Base-by-base conservation (phyloP, 2,888 invertebrate genomes). In the Hypolimnas misippus region DNA sequence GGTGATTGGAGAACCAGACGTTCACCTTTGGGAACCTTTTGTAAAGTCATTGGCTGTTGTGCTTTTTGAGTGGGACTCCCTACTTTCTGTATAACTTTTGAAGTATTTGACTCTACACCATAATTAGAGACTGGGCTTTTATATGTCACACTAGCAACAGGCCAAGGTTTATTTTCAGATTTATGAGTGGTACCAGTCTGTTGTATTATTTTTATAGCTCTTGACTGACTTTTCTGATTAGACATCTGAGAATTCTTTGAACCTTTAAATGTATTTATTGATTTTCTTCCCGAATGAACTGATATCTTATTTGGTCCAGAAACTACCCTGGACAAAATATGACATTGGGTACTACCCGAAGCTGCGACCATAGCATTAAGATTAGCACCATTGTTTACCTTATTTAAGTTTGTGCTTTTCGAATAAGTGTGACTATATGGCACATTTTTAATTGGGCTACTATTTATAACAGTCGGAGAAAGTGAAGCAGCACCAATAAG, bases 161-260 rank as follows among this genome's bases (percentile, higher is more conserved):
- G 84, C 91, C 91, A 91, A 65, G 84, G 71, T 72, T 92, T 91
- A 19, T 79, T 73, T 65, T 89, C 92, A 1, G 87, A 79, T 79
- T 92, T 92, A 70, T 84, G 83, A 60, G 79, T 74, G 60, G 85
- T 75, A 57, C 89, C 89, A 57, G 90, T 78, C 71, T 92, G 91
- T 71, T 93, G 93, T 67, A 93, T 92, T 65, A 93, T 93, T 78
- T 93, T 93, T 16, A 93, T 89, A 19, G 93, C 86, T 71, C 93
- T 91, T 0, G 91, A 88, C 67, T 90, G 89, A 76, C 82, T 89
- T 67, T 89, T 90, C 68, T 87, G 89, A 25, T 70, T 78, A 2
- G 84, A 75, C 8, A 75, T 75, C 76, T 89, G 87, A 19, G 86
- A 81, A 71, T 73, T 86, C 75, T 90, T 91, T 10, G 88, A 84